phyloP scores from a whole-genome alignment of 2,888 invertebrate species.

The Aproaerema taeniolella region DNA sequence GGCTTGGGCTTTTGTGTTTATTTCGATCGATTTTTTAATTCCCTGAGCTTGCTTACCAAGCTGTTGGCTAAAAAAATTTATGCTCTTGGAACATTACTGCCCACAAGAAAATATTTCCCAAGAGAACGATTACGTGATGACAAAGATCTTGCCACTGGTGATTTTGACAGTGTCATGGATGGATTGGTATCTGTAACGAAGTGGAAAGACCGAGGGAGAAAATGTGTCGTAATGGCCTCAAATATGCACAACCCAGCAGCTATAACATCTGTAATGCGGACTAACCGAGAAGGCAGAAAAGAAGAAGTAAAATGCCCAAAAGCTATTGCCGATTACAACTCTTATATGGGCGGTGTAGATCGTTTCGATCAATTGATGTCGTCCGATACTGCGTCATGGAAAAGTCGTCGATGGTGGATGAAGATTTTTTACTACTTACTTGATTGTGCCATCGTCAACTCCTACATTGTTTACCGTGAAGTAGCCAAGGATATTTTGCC shows the following conservation, averaged over 20 bases:
- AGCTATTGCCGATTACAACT: constrained; percentile 32
- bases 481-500: too few relatives aligned
- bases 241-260: constrained; percentile 7
- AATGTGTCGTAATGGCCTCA: constrained; percentile 16
- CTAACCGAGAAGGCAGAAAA: constrained; percentile 34
- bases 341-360: constrained; percentile 30
- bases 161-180: constrained; percentile 4
- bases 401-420: constrained; percentile 33
- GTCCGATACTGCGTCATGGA: constrained; percentile 30
- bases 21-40: constrained; percentile 19
- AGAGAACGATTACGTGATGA: constrained; percentile 4
- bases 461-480: constrained; percentile 17
- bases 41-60: constrained; percentile 14
- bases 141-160: neutral
- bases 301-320: constrained; percentile 28
- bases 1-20: constrained; percentile 14
- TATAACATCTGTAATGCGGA: constrained; percentile 26
- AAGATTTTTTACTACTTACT: constrained; percentile 29
- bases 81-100: constrained; percentile 18
- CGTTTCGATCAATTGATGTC: constrained; percentile 33
- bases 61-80: constrained; percentile 12
- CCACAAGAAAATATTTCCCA: constrained; percentile 9
- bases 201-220: constrained; percentile 20
- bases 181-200: neutral
- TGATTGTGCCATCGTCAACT: constrained; percentile 21